These are phyloP conservation scores for Hydropotes inermis DNA, from an alignment of 2,113 vertebrate genomes.

Conservation along the genomic window DNA sequence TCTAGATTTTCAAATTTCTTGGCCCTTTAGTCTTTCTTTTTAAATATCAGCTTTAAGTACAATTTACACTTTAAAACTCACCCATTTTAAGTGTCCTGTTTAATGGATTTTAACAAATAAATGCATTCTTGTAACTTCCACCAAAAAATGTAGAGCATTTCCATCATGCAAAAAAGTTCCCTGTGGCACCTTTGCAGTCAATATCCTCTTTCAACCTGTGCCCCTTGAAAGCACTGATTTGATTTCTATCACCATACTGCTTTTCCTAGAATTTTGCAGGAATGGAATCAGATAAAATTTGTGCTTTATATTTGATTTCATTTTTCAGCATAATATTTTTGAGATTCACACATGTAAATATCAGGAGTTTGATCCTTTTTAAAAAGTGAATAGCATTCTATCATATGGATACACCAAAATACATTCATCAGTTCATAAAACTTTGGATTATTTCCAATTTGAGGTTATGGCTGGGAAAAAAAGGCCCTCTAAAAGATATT, in stretches of 20 bases:
- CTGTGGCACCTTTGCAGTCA: neutral
- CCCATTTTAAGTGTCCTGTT: neutral
- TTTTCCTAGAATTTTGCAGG: neutral
- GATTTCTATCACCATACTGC: neutral
- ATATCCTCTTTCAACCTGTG: neutral
- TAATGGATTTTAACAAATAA: neutral
- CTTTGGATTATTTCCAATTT: neutral
- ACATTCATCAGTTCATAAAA: neutral
- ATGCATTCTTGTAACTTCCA: neutral
- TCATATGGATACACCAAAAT: neutral
- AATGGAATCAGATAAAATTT: neutral
- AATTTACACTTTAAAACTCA: slow-evolving; percentile 13
- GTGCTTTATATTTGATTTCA: neutral
- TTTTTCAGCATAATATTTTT: neutral
- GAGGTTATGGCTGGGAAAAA: neutral
- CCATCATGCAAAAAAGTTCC: neutral
- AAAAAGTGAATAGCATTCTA: neutral
- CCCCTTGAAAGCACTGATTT: neutral
- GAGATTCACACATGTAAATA: neutral
- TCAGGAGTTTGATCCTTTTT: neutral
- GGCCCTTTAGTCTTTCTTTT: neutral
- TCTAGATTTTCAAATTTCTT: neutral
- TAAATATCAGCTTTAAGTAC: neutral
- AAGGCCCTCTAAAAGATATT: neutral
- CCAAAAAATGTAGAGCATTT: neutral